These are phyloP conservation scores for Nasua narica DNA, from an alignment of 2,797 vertebrate genomes.

Conservation along the genomic window DNA sequence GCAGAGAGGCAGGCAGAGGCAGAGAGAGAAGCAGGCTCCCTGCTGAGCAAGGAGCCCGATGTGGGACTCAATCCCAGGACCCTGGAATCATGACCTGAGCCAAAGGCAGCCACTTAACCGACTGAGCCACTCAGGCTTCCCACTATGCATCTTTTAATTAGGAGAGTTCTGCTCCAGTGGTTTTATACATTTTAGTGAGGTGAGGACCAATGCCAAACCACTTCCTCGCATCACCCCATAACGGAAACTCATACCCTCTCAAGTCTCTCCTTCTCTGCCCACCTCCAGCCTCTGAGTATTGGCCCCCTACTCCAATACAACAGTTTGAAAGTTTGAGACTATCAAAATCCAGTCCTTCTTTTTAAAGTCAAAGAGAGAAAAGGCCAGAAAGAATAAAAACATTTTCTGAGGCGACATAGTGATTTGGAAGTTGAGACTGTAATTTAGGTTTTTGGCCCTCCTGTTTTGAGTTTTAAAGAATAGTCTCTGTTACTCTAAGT, in stretches of 20 bases:
- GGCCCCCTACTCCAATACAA: background rate
- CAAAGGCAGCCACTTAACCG: no score
- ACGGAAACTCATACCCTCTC: background rate
- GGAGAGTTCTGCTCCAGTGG: background rate
- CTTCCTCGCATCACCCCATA: background rate
- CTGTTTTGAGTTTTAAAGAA: conserved; percentile 21
- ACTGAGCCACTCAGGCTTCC: no score
- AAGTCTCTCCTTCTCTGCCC: background rate
- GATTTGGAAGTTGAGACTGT: conserved; percentile 25
- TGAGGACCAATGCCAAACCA: background rate
- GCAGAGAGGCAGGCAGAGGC: no score
- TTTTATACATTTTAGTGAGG: background rate
- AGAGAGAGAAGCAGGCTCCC: no score
- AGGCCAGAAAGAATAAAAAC: background rate
- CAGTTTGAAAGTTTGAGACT: background rate
- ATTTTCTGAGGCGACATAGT: conserved; percentile 43
- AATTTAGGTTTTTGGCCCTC: conserved; percentile 52
- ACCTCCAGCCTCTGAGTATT: background rate
- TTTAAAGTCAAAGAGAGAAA: background rate
- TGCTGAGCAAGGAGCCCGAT: no score
- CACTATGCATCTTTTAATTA: background rate
- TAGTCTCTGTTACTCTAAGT: background rate
- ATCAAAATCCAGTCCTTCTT: background rate
- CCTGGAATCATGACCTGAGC: no score
- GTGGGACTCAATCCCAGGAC: no score